Conservation (phyloP, 35 echinoderm and acorn worm species). For the Apostichopus parvimensis region DNA sequence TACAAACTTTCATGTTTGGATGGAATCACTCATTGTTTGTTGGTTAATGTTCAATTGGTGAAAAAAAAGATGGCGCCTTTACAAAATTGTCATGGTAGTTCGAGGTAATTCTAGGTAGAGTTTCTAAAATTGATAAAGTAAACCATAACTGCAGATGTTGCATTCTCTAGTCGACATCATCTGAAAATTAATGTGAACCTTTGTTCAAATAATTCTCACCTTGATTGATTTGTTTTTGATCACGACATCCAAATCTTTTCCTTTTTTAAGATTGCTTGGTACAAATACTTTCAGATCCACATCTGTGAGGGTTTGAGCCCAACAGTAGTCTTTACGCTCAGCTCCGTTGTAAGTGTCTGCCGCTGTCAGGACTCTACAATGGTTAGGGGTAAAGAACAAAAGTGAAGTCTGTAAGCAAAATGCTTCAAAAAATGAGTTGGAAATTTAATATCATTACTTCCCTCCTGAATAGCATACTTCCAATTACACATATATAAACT, state of each 20-base stretch:
- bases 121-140: no score
- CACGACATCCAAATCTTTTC: constrained; percentile 76
- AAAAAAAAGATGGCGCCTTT: no score
- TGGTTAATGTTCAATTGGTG: no score
- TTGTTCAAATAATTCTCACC: constrained; percentile 37
- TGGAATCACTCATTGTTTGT: no score
- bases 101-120: no score
- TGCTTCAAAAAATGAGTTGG: no score
- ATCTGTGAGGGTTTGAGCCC: constrained; percentile 82
- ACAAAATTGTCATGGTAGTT: no score
- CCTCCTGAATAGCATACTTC: no score
- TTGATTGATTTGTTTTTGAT: constrained; percentile 78
- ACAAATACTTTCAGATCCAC: constrained; percentile 89
- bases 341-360: constrained; percentile 93
- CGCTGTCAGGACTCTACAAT: constrained; percentile 30
- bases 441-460: no score
- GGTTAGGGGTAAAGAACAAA: neutral
- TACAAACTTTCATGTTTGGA: no score
- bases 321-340: constrained; percentile 67
- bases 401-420: neutral
- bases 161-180: neutral
- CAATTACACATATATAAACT: no score
- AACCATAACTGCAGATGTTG: no score
- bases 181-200: neutral
- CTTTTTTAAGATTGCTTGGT: constrained; percentile 68